Conservation (phyloP, 2,113 vertebrate species). For the Polypterus bichir region DNA sequence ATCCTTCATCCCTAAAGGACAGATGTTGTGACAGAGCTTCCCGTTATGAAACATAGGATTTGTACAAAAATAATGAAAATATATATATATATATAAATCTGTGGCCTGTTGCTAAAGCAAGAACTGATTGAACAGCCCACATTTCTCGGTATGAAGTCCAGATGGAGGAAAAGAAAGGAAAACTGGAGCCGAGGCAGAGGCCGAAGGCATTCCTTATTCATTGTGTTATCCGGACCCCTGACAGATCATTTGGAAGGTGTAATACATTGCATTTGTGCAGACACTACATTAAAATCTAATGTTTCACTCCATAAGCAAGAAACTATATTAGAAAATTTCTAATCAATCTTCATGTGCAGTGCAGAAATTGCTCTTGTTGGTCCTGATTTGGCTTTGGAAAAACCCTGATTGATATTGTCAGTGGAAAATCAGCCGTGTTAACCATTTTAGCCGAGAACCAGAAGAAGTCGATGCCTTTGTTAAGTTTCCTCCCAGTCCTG, state of each 20-base stretch:
- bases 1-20: no score
- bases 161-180: not conserved
- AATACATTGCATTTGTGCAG: not conserved
- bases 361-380: slow-evolving; percentile 7
- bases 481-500: slow-evolving; percentile 32
- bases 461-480: not conserved
- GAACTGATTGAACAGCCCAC: not conserved
- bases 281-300: not conserved
- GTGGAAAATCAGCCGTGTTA: slow-evolving; percentile 35
- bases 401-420: slow-evolving; percentile 35
- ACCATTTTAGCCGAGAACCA: slow-evolving; percentile 21
- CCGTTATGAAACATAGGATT: not conserved
- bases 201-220: not conserved
- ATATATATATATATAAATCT: not conserved
- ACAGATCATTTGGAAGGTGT: not conserved
- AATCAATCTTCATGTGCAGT: not conserved
- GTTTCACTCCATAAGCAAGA: not conserved
- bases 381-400: slow-evolving; percentile 20
- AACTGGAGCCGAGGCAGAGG: not conserved
- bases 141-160: not conserved
- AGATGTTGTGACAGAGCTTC: no score
- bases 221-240: not conserved
- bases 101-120: not conserved
- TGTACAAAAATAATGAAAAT: not conserved
- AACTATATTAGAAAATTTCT: not conserved